phyloP scores from a whole-genome alignment of 2,888 invertebrate genomes.

The Rhagonycha fulva region DNA sequence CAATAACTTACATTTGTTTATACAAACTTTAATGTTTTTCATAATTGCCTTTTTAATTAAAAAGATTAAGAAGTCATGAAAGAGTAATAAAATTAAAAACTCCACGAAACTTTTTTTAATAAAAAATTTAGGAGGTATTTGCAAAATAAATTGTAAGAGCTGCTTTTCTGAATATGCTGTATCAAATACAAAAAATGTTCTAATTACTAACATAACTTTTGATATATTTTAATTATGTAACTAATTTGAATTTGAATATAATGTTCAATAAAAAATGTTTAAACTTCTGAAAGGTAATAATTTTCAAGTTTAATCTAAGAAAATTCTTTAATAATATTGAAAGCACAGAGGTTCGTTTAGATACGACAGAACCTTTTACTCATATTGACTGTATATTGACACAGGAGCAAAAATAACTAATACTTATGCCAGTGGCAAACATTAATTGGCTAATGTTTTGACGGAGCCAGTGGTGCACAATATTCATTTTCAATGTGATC shows the following conservation, averaged over 20 bases:
- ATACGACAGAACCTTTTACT: background rate
- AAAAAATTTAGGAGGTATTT: background rate
- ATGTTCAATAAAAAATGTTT: too few relatives aligned
- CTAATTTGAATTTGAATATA: background rate
- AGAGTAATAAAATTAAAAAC: background rate
- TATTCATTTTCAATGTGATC: background rate
- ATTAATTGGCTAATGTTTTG: background rate
- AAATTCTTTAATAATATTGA: background rate
- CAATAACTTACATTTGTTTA: background rate
- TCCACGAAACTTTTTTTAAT: background rate
- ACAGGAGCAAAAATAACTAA: background rate
- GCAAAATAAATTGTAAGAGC: background rate
- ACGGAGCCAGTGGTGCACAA: background rate
- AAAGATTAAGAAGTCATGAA: background rate
- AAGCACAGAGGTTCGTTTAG: background rate
- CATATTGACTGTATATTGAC: background rate
- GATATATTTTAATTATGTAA: background rate
- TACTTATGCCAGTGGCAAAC: background rate
- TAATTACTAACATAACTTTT: background rate
- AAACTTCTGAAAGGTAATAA: background rate
- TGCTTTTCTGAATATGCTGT: background rate
- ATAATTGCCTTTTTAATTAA: background rate
- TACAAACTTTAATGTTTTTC: background rate
- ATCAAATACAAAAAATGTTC: background rate
- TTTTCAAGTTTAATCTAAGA: background rate